phyloP scores from a whole-genome alignment of 2,888 invertebrate genomes.

The Pilophorus perplexus region DNA sequence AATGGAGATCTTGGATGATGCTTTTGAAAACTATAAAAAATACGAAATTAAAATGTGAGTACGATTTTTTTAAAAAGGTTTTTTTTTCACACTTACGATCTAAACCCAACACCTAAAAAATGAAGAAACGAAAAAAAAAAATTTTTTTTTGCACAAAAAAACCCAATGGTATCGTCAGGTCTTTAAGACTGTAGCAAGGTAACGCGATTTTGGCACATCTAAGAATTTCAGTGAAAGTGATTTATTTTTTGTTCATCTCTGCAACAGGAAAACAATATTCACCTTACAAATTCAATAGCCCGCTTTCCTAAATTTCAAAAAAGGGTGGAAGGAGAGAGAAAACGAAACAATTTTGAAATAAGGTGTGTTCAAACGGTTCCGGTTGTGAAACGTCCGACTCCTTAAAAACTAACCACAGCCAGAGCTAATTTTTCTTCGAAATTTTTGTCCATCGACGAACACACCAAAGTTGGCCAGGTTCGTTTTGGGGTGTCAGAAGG shows the following conservation, averaged over 20 bases:
- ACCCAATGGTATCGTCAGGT: too few relatives aligned
- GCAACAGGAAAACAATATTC: conserved; percentile 45
- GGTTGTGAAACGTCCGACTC: too few relatives aligned
- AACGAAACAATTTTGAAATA: too few relatives aligned
- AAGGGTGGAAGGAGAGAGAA: too few relatives aligned
- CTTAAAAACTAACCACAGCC: conserved; percentile 37
- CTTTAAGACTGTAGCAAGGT: conserved; percentile 30
- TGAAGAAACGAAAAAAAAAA: too few relatives aligned
- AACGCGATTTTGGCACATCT: conserved; percentile 34
- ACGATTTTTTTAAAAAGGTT: too few relatives aligned
- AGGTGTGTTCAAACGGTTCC: too few relatives aligned
- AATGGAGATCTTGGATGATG: conserved; percentile 41
- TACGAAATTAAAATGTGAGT: not conserved
- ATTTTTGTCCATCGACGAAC: not conserved
- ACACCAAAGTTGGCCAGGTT: too few relatives aligned
- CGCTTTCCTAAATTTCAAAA: too few relatives aligned
- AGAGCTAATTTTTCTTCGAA: not conserved
- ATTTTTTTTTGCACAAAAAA: conserved; percentile 1
- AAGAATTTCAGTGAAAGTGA: conserved; percentile 17
- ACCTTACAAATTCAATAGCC: too few relatives aligned
- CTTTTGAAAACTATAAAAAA: conserved; percentile 10
- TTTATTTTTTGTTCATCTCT: conserved; percentile 46
- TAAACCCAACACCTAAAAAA: conserved; percentile 26
- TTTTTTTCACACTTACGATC: conserved; percentile 2
- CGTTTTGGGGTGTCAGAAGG: too few relatives aligned